A percentile compares a stretch with the other conserved stretches of the same genome.
phyloP scores from a whole-genome alignment of 2,797 vertebrate genomes.

The Columba guinea region DNA sequence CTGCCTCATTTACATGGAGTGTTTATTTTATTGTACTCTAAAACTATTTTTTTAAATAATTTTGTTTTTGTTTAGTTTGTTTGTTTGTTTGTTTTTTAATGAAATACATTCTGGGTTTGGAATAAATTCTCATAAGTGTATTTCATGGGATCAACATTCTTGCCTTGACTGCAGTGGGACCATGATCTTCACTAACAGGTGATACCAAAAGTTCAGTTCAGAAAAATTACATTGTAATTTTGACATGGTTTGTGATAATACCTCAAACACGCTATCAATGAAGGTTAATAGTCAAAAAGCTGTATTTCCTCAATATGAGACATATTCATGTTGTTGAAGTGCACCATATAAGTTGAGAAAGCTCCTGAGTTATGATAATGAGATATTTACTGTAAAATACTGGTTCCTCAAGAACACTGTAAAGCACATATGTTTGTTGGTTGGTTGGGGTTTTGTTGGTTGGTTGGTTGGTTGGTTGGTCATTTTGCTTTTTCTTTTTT shows the following conservation, averaged over 20 bases:
- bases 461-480: too few species aligned
- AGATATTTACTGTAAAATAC: neutral
- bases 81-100: neutral
- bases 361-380: neutral
- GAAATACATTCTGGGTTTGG: neutral
- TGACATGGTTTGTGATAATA: neutral
- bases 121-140: neutral
- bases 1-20: neutral
- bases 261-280: neutral
- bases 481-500: too few species aligned
- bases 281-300: neutral
- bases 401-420: neutral
- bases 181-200: neutral
- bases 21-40: neutral
- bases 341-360: neutral
- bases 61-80: too few species aligned
- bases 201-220: neutral
- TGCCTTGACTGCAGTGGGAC: neutral
- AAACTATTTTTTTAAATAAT: neutral
- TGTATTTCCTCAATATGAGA: neutral
- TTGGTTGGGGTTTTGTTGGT: too few species aligned
- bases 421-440: neutral
- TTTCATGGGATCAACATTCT: neutral
- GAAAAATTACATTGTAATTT: neutral
- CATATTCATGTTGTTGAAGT: neutral